Evolutionary conservation across 2,888 invertebrate species (phyloP).

Genomic region (Ceramica pisi): DNA sequence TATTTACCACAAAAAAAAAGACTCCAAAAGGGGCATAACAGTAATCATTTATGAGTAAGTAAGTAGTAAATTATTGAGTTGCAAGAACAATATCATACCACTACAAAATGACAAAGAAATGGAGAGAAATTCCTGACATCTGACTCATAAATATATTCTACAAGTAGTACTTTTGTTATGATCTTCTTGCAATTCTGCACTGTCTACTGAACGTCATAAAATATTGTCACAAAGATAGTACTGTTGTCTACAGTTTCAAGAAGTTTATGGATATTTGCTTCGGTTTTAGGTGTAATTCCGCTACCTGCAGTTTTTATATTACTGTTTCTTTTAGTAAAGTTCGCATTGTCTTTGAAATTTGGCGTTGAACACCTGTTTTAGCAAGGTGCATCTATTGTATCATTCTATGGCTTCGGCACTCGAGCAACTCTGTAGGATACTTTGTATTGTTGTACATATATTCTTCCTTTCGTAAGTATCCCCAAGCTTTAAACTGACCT

Average conservation of each 20-base stretch:
- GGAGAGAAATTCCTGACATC: conserved; percentile 43
- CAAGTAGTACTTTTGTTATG: conserved; percentile 28
- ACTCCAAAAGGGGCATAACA: neutral
- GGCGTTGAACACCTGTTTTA: neutral
- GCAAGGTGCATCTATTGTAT: neutral
- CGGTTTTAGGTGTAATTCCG: neutral
- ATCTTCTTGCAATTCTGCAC: conserved; percentile 34
- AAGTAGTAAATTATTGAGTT: conserved; percentile 19
- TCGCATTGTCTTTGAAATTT: neutral
- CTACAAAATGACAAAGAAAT: conserved; percentile 55
- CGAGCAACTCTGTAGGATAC: too few relatives aligned
- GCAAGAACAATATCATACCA: conserved; percentile 26
- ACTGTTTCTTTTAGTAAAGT: neutral
- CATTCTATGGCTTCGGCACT: neutral
- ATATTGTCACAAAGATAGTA: neutral
- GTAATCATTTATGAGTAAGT: conserved; percentile 1
- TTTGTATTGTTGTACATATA: neutral
- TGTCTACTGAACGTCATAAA: conserved; percentile 16
- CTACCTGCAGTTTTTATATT: conserved; percentile 10
- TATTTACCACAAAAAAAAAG: conserved; percentile 3
- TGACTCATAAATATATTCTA: conserved; percentile 49
- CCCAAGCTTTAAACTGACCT: neutral
- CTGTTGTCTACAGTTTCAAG: neutral
- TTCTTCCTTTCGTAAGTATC: neutral
- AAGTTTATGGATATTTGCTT: neutral